Evolutionary conservation across 2,113 vertebrate species (phyloP).

Genomic region (Tenrec ecaudatus): DNA sequence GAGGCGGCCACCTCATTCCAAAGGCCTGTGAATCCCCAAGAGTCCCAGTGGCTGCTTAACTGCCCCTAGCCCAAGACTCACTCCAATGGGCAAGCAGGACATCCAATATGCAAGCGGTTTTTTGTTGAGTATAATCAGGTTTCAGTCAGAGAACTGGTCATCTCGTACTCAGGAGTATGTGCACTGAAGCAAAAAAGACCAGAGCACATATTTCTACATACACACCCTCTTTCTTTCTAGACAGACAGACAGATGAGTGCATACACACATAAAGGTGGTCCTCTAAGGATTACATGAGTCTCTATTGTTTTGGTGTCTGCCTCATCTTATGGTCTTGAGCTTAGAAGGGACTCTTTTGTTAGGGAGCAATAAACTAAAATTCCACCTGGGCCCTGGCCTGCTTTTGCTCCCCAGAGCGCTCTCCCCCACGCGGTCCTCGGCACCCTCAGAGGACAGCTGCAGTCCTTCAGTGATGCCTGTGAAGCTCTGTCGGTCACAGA

Average conservation of each 20-base stretch:
- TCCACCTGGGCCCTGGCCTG: neutral
- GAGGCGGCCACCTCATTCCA: accelerated
- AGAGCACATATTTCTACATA: neutral
- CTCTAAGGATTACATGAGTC: neutral
- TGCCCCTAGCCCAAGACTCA: neutral
- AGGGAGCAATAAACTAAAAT: neutral
- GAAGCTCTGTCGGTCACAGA: constrained; percentile 93
- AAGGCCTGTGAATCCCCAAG: constrained; percentile 20
- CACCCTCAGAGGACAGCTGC: constrained; percentile 90
- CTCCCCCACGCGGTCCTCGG: constrained; percentile 87
- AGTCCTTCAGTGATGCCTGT: constrained; percentile 94
- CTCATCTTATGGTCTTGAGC: neutral
- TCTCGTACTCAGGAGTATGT: neutral
- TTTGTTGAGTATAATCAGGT: neutral
- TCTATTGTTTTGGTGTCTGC: accelerated
- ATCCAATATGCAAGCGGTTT: neutral
- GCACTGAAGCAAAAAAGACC: neutral
- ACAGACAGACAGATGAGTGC: too few species aligned
- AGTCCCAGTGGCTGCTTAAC: accelerated
- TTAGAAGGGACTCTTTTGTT: neutral
- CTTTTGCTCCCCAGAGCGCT: constrained; percentile 84
- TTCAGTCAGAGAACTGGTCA: constrained; percentile 62
- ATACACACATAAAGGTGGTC: neutral
- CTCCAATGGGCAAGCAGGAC: neutral
- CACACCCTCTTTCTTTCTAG: constrained; percentile 70